Conservation (phyloP, 2,113 vertebrate species). For the Beaufortia kweichowensis region DNA sequence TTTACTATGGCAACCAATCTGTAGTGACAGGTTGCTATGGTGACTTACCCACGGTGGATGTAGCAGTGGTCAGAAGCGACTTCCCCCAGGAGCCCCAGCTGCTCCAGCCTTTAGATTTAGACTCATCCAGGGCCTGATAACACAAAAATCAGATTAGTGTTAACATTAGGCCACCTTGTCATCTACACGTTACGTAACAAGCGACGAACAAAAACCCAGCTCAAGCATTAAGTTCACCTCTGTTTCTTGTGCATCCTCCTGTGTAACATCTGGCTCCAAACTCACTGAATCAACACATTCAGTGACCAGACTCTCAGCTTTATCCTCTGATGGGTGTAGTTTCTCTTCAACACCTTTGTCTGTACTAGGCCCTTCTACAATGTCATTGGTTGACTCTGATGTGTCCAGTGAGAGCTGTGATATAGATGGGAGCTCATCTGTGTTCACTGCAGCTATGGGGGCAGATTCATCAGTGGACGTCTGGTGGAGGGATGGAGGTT, state of each 20-base stretch:
- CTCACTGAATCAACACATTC: slow-evolving; percentile 75
- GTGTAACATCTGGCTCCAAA: slow-evolving; percentile 64
- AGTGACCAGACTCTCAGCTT: slow-evolving; percentile 53
- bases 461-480: slow-evolving; percentile 29
- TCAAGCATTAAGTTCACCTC: not conserved
- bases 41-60: slow-evolving; percentile 85
- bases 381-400: slow-evolving; percentile 15
- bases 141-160: slow-evolving; percentile 27
- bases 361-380: not conserved
- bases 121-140: slow-evolving; percentile 55
- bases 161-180: not conserved
- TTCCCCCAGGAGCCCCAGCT: slow-evolving; percentile 95
- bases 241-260: slow-evolving; percentile 61
- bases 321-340: slow-evolving; percentile 32
- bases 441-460: slow-evolving; percentile 35
- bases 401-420: slow-evolving; percentile 37
- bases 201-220: not conserved
- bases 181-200: not conserved
- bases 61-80: slow-evolving; percentile 88
- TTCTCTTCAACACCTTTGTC: not conserved
- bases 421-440: slow-evolving; percentile 29
- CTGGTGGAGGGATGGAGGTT: slow-evolving; percentile 32
- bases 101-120: slow-evolving; percentile 69
- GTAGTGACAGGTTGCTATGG: not conserved
- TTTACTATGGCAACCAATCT: slow-evolving; percentile 22